A percentile compares a stretch with the other conserved stretches of the same genome.
phyloP scores from a whole-genome alignment of 2,888 invertebrate species.

The Onthophagus sagittarius region DNA sequence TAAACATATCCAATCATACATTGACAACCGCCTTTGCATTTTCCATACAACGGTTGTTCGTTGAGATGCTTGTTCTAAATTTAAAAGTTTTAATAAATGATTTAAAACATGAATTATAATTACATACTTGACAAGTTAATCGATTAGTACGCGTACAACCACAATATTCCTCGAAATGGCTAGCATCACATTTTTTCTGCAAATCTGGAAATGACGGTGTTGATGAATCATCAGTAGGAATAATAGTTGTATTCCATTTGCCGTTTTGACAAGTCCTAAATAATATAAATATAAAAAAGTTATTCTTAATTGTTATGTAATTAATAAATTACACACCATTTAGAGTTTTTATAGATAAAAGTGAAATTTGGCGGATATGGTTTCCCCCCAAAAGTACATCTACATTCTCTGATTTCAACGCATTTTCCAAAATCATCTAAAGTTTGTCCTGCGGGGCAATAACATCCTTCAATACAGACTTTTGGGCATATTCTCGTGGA shows the following conservation, averaged over 20 bases:
- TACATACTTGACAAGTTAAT: slow-evolving; percentile 63
- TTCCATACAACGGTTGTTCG: background rate
- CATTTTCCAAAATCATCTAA: slow-evolving; percentile 11
- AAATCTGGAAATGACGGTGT: slow-evolving; percentile 50
- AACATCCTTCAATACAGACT: slow-evolving; percentile 14
- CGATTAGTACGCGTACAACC: slow-evolving; percentile 68
- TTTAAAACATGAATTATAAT: background rate
- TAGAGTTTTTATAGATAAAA: background rate
- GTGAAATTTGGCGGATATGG: slow-evolving; percentile 5
- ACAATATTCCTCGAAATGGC: slow-evolving; percentile 62
- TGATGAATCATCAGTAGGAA: slow-evolving; percentile 51
- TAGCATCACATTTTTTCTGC: slow-evolving; percentile 57
- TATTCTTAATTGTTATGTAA: background rate
- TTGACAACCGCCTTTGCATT: slow-evolving; percentile 2
- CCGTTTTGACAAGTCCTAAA: slow-evolving; percentile 59
- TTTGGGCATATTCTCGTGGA: background rate
- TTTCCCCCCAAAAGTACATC: background rate
- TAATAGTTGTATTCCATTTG: slow-evolving; percentile 62
- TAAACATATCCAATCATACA: slow-evolving; percentile 3
- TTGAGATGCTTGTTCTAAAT: background rate
- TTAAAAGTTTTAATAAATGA: background rate
- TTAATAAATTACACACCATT: background rate
- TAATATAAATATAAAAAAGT: background rate
- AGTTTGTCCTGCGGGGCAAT: slow-evolving; percentile 6
- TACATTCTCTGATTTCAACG: slow-evolving; percentile 9